These are phyloP conservation scores for Psilopsiagon aymara DNA, from an alignment of 2,113 vertebrate genomes.

Conservation along the genomic window DNA sequence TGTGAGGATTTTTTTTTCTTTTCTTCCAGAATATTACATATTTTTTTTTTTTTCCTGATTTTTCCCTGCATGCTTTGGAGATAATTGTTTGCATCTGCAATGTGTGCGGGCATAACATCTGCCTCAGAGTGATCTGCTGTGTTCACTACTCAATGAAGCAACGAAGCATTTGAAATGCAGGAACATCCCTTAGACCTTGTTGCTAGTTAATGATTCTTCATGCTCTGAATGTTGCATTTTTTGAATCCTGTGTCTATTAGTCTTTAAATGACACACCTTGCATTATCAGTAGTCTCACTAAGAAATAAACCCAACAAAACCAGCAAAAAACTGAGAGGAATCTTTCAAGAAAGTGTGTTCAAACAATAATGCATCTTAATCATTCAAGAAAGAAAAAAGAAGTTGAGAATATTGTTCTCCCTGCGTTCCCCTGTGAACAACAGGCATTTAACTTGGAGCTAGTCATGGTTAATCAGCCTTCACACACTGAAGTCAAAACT, in stretches of 20 bases:
- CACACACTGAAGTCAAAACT: not conserved
- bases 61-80: constrained; percentile 2
- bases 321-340: not conserved
- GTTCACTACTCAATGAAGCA: constrained; percentile 72
- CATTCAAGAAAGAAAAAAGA: not conserved
- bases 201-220: constrained; percentile 73
- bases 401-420: not conserved
- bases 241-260: constrained; percentile 62
- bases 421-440: not conserved
- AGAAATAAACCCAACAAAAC: not conserved
- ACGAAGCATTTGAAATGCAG: constrained; percentile 61
- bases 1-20: not conserved
- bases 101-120: constrained; percentile 29
- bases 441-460: not conserved
- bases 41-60: not conserved
- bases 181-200: constrained; percentile 48
- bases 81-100: constrained; percentile 64
- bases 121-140: constrained; percentile 60
- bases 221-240: constrained; percentile 65
- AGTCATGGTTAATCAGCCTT: constrained; percentile 7
- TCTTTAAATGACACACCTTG: constrained; percentile 64
- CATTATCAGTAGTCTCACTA: not conserved
- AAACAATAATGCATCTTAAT: not conserved
- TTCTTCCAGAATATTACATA: not conserved
- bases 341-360: not conserved